Evolutionary conservation across 1,140 invertebrate species (phyloP).

Genomic region (Caenorhabditis inopinata): DNA sequence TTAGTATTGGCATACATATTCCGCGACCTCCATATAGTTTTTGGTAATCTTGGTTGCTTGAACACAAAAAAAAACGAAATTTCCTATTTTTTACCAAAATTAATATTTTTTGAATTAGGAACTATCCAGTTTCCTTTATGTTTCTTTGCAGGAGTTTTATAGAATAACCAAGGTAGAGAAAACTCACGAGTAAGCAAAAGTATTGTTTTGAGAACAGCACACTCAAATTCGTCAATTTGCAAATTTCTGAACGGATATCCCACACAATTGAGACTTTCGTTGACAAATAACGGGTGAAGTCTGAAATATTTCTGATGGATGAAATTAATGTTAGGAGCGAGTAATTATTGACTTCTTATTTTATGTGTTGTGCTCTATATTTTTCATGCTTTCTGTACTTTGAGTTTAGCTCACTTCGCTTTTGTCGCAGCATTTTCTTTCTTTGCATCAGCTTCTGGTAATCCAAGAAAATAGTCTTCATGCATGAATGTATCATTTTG

Average conservation of each 20-base stretch:
- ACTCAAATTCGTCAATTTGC: constrained; percentile 23
- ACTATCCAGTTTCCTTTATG: too few relatives aligned
- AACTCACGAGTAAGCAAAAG: constrained; percentile 33
- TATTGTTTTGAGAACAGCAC: constrained; percentile 36
- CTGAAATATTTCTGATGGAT: constrained; percentile 15
- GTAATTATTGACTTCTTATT: too few relatives aligned
- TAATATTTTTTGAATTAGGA: too few relatives aligned
- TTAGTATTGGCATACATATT: too few relatives aligned
- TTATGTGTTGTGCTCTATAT: too few relatives aligned
- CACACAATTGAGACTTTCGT: constrained; percentile 10
- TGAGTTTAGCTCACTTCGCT: constrained; percentile 11
- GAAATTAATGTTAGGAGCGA: too few relatives aligned
- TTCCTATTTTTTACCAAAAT: too few relatives aligned
- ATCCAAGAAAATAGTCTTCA: constrained; percentile 24
- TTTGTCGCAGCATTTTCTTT: constrained; percentile 26
- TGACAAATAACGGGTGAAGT: constrained; percentile 35
- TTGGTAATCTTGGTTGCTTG: too few relatives aligned
- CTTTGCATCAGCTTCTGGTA: constrained; percentile 22
- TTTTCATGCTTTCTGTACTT: not conserved
- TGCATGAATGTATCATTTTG: constrained; percentile 45
- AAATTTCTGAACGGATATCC: constrained; percentile 27
- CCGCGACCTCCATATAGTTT: too few relatives aligned
- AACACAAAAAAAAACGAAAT: too few relatives aligned
- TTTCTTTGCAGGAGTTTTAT: not conserved
- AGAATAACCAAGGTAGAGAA: not conserved